Evolutionary conservation across 2,888 invertebrate genomes (phyloP), one percentile per base, ranked within the genome.

Genomic region (Craniophora ligustri): DNA sequence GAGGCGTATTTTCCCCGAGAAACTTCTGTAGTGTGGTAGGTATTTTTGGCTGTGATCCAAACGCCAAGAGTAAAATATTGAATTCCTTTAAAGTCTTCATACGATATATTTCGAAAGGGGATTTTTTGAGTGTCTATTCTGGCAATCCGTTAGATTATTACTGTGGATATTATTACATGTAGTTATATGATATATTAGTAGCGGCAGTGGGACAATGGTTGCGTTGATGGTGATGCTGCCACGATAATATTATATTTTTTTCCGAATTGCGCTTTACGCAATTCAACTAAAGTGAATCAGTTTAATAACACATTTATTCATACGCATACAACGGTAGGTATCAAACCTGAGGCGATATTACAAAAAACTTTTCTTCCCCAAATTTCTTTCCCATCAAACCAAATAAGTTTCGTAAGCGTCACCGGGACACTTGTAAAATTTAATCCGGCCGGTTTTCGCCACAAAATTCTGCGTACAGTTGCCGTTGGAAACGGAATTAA

Each of bases 351-450:
- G 0, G n/a, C n/a, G n/a, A 26, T 10, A 26, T n/a, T 2, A 26
- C n/a, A 5, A 26, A n/a, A 26, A 26, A 32, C 1, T 40, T 21
- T 16, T 1, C 1, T 28, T 21, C 8, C 13, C 6, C 4, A 23
- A 39, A 11, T 23, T 28, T n/a, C 8, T 30, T 41, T 36, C 11
- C 18, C 23, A 34, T 15, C 16, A 39, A 18, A 19, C 3, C 11
- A 18, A 11, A 23, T 13, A 10, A 14, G 14, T 45, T 44, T 16
- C n/a, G 14, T 35, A 5, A 38, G 35, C 14, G 13, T 15, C 21
- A 32, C n/a, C 6, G 13, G 30, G 60, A 51, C 40, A 39, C 11
- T 65, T 51, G 28, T 30, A 49, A 50, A 57, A 50, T 47, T 45
- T 46, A 47, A 50, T 31, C 32, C 13, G 21, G 36, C 3, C 11